phyloP scores from a whole-genome alignment of 2,888 invertebrate genomes.

The Aethes cnicana region DNA sequence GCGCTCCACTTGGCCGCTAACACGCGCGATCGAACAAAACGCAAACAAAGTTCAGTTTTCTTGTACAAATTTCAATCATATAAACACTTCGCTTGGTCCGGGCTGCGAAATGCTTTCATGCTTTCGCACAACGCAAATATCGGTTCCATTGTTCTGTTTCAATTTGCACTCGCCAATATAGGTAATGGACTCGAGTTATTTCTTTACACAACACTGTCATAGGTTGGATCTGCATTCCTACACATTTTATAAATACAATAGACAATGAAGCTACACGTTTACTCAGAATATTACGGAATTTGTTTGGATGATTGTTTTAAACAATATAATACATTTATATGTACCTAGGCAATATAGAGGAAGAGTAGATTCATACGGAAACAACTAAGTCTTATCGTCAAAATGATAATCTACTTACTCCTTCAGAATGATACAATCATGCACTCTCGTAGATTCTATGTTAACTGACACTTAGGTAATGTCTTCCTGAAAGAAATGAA shows the following conservation, averaged over 20 bases:
- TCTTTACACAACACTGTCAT: background rate
- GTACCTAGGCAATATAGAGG: no score
- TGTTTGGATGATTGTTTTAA: background rate
- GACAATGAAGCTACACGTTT: no score
- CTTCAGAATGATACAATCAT: no score
- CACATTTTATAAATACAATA: no score
- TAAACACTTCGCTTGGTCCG: constrained; percentile 51
- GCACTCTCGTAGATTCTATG: no score
- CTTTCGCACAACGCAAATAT: constrained; percentile 28
- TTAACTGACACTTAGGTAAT: background rate
- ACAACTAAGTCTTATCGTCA: no score
- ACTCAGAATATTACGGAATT: no score
- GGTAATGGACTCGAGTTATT: constrained; percentile 26
- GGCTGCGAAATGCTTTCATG: constrained; percentile 46
- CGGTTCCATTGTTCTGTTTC: constrained; percentile 30
- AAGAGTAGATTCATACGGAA: no score
- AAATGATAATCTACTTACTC: no score
- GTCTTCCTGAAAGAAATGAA: background rate
- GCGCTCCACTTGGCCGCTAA: constrained; percentile 62
- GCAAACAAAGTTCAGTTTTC: constrained; percentile 74
- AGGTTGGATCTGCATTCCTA: constrained; percentile 4
- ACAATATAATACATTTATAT: no score
- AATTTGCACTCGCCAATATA: constrained; percentile 29
- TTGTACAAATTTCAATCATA: constrained; percentile 62
- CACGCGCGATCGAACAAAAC: constrained; percentile 70